phyloP scores from a whole-genome alignment of 2,797 vertebrate genomes.

The Mormyrops boulengeri region DNA sequence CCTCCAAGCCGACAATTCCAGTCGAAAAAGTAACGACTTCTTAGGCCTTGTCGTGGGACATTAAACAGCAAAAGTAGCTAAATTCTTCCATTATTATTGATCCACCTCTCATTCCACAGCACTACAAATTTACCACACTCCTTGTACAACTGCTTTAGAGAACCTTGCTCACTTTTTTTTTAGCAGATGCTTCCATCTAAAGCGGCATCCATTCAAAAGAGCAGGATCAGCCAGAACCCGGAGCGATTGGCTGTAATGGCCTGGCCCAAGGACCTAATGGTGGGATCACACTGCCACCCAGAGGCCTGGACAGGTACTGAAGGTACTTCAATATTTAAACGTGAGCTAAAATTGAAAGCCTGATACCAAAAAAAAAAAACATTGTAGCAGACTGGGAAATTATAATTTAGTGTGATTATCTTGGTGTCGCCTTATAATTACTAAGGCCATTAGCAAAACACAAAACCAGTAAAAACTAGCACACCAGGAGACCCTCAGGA shows the following conservation, averaged over 20 bases:
- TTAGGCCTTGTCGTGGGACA: no score
- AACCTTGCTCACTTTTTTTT: neutral
- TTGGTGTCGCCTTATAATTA: neutral
- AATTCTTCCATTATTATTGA: neutral
- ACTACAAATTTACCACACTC: neutral
- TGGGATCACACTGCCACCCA: neutral
- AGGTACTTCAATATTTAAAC: neutral
- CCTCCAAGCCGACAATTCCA: no score
- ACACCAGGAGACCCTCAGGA: neutral
- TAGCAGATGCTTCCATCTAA: neutral
- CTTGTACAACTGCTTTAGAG: neutral
- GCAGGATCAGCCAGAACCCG: neutral
- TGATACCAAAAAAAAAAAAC: neutral
- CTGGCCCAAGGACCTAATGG: neutral
- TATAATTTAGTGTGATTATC: neutral
- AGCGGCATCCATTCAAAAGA: neutral
- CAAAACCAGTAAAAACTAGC: neutral
- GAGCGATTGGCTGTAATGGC: neutral
- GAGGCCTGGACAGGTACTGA: neutral
- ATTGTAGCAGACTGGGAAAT: neutral
- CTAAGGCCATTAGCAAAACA: neutral
- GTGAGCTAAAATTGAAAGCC: neutral
- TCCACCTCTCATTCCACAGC: neutral
- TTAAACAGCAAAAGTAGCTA: neutral
- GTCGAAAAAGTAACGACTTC: no score